Evolutionary conservation across 2,113 vertebrate species (phyloP).

Genomic region (Marcusenius ussheri): DNA sequence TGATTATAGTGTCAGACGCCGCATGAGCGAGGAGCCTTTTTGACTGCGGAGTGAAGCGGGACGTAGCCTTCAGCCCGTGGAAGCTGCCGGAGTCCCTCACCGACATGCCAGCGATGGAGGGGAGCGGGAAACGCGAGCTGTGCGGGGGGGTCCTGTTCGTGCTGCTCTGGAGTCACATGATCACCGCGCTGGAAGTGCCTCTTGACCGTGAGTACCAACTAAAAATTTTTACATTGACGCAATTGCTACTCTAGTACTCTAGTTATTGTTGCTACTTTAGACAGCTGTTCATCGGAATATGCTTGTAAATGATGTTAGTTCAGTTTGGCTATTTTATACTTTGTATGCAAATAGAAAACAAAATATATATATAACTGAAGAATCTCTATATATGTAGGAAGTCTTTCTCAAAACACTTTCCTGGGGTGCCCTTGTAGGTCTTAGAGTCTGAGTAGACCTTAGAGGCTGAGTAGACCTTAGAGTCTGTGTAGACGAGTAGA

Average conservation of each 20-base stretch:
- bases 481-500: not conserved
- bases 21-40: slow-evolving; percentile 31
- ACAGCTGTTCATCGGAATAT: not conserved
- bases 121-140: slow-evolving; percentile 52
- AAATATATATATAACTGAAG: not conserved
- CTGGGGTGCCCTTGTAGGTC: not conserved
- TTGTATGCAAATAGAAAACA: not conserved
- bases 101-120: slow-evolving; percentile 65
- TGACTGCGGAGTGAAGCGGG: slow-evolving; percentile 51
- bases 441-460: not conserved
- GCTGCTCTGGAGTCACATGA: slow-evolving; percentile 70
- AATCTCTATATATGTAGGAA: not conserved
- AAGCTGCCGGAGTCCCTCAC: slow-evolving; percentile 46
- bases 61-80: slow-evolving; percentile 32
- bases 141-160: slow-evolving; percentile 57
- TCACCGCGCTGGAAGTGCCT: slow-evolving; percentile 83
- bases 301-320: not conserved
- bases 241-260: not conserved
- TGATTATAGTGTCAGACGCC: slow-evolving; percentile 39
- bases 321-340: not conserved
- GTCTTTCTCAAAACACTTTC: not conserved
- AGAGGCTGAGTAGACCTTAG: not conserved
- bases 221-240: not conserved
- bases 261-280: not conserved
- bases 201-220: slow-evolving; percentile 81